phyloP scores from a whole-genome alignment of 2,797 vertebrate genomes.

The Acipenser transmontanus region DNA sequence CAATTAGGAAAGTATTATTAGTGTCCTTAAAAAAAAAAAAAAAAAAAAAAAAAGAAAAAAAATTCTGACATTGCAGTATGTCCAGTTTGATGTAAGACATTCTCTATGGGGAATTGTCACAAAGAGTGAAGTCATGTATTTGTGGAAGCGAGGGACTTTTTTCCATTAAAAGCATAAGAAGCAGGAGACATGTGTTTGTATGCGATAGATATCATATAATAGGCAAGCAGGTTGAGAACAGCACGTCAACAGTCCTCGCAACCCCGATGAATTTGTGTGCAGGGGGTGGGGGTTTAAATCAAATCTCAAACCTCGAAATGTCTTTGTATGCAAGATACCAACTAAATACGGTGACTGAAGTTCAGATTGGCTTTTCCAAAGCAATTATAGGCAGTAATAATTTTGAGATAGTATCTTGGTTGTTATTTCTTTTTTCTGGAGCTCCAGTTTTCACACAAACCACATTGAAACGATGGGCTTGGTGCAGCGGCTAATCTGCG shows the following conservation, averaged over 20 bases:
- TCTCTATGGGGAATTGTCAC: constrained; percentile 24
- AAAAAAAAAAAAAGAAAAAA: constrained; percentile 1
- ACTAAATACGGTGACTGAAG: constrained; percentile 26
- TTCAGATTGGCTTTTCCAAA: constrained; percentile 33
- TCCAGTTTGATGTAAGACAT: constrained; percentile 38
- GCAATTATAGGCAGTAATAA: constrained; percentile 32
- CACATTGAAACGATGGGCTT: background rate
- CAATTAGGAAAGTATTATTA: constrained; percentile 43
- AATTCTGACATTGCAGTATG: constrained; percentile 23
- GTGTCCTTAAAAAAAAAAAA: constrained; percentile 21
- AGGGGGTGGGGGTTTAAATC: constrained; percentile 39
- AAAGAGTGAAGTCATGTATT: background rate
- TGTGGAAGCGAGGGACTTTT: background rate
- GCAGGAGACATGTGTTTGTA: constrained; percentile 30
- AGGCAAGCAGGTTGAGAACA: constrained; percentile 54
- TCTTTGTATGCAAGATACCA: constrained; percentile 1
- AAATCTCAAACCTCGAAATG: constrained; percentile 31
- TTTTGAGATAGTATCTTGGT: constrained; percentile 50
- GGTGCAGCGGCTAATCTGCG: background rate
- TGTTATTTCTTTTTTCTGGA: constrained; percentile 51
- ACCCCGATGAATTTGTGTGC: constrained; percentile 35
- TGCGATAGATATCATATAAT: constrained; percentile 59
- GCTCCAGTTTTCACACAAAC: constrained; percentile 27
- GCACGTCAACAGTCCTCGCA: constrained; percentile 53
- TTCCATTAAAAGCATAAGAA: constrained; percentile 29